Base-by-base conservation (phyloP, 2,888 invertebrate genomes). In the Lithophane leautieri region DNA sequence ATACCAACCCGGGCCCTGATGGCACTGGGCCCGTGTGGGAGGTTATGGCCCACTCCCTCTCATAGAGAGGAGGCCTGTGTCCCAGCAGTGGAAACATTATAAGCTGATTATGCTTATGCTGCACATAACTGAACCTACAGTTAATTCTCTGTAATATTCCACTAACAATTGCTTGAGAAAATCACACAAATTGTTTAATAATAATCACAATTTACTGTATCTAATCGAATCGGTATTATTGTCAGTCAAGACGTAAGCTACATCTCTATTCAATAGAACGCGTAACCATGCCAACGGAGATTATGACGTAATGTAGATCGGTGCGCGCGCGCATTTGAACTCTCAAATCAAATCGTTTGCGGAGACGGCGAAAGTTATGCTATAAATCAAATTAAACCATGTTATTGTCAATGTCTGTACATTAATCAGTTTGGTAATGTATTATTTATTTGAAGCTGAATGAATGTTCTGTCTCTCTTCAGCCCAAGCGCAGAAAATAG, bases 331-430 rank as follows among this genome's bases (percentile, higher is more conserved):
- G 88, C 90, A 85, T 82, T 82, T 70, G 68, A 65, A 50, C 70
- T 60, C 72, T 94, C 94, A 93, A 94, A 94, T 94, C 92, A 94
- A 92, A 92, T 93, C 92, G 91, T 93, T 94, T 93, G 89, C 88
- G 93, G 93, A 91, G 89, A 91, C 89, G 89, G 93, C 92, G 94
- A 95, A 94, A 95, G 94, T 95, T 91, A 91, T 88, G 83, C 89
- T 91, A 94, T 95, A 94, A 93, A 94, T 95, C 94, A 92, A 88
- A 90, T 91, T 92, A 92, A 89, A 89, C 88, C 89, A 86, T 88
- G 90, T 89, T 91, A 88, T 88, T 93, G 92, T 92, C 91, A 92
- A 92, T 91, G 91, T 86, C 82, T 84, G 83, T 83, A 90, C 90
- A 91, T 91, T 91, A 91, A 92, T 92, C 92, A 90, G 84, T 89